Conservation (phyloP, 2,113 vertebrate species). For the Chamaea fasciata region DNA sequence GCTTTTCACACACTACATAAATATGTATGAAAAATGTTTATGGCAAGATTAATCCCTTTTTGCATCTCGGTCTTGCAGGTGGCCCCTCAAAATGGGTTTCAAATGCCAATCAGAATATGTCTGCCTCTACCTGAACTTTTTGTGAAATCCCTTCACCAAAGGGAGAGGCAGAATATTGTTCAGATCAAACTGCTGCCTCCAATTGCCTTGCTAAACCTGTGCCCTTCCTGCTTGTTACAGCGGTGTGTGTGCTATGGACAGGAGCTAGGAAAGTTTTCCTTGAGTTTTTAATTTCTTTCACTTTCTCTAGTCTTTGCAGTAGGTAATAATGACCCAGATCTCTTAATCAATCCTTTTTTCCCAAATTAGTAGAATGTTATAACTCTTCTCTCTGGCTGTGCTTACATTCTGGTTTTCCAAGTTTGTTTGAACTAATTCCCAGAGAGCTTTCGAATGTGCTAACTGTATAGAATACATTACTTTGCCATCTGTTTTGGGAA, state of each 20-base stretch:
- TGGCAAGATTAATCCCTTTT: background rate
- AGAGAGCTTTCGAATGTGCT: background rate
- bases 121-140: background rate
- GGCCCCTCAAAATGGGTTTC: background rate
- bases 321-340: background rate
- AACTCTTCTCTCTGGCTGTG: background rate
- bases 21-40: slow-evolving; percentile 31
- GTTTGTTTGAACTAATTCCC: slow-evolving; percentile 48
- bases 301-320: background rate
- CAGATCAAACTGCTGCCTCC: background rate
- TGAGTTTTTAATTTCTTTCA: background rate
- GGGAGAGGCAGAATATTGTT: background rate
- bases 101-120: background rate
- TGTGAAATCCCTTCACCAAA: background rate
- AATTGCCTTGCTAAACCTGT: background rate
- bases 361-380: background rate
- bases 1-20: background rate
- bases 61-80: background rate
- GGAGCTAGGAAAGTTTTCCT: background rate
- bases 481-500: slow-evolving; percentile 13
- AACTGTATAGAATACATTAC: slow-evolving; percentile 33
- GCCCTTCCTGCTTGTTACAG: background rate
- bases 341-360: background rate
- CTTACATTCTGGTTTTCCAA: slow-evolving; percentile 27
- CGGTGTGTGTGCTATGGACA: fast-evolving